Percentiles rank a stretch among this genome's conserved stretches.
Evolutionary conservation across 2,113 vertebrate species (phyloP).

Genomic region (Gila orcuttii): DNA sequence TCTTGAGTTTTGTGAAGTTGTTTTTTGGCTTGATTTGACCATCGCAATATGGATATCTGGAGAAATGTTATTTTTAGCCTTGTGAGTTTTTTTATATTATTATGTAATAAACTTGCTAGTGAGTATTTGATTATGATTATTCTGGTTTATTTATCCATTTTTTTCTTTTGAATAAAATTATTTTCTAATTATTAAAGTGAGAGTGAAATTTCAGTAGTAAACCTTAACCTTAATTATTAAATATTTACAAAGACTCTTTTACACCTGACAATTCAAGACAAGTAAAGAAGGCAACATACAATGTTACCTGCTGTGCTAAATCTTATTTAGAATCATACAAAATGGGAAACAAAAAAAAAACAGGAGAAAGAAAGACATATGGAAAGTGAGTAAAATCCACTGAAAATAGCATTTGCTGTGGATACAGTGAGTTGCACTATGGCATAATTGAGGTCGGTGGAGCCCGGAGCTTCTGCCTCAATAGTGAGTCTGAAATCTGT

Average conservation of each 20-base stretch:
- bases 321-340: neutral
- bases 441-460: slow-evolving; percentile 66
- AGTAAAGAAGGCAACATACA: neutral
- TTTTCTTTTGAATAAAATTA: too few relatives aligned
- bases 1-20: too few relatives aligned
- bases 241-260: neutral
- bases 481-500: slow-evolving; percentile 69
- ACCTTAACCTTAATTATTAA: neutral
- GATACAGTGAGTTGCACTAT: slow-evolving; percentile 60
- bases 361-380: neutral
- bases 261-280: neutral
- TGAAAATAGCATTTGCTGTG: neutral
- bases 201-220: neutral
- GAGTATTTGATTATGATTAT: too few relatives aligned
- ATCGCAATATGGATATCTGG: too few relatives aligned
- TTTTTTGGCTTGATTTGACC: too few relatives aligned
- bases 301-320: neutral
- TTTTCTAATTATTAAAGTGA: too few relatives aligned
- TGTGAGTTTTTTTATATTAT: too few relatives aligned
- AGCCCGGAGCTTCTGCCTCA: slow-evolving; percentile 56
- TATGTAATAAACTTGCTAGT: too few relatives aligned
- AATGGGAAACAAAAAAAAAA: neutral
- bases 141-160: too few relatives aligned
- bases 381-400: neutral
- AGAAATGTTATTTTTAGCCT: too few relatives aligned